Evolutionary conservation across 2,797 vertebrate species (phyloP).

Genomic region (Hyperoplus lanceolatus): DNA sequence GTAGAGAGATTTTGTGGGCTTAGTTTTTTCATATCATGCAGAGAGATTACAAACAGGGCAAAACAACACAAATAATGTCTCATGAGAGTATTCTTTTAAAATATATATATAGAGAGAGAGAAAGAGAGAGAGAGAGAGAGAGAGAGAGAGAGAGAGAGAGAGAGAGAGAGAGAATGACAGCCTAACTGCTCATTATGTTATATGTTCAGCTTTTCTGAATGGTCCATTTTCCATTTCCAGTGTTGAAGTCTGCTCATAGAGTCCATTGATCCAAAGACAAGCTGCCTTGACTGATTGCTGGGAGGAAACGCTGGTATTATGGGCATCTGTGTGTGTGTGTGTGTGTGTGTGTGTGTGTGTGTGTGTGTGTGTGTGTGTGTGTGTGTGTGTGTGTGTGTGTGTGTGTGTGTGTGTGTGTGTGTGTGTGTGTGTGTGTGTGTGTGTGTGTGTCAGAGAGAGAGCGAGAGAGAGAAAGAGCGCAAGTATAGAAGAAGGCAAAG

Average conservation of each 20-base stretch:
- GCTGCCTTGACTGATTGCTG: slow-evolving; percentile 79
- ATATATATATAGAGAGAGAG: too few relatives aligned
- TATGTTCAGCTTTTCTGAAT: slow-evolving; percentile 68
- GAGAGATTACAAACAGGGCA: slow-evolving; percentile 51
- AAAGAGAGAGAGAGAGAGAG: too few relatives aligned
- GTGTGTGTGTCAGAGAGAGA: not conserved
- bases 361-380: not conserved
- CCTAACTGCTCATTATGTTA: slow-evolving; percentile 70
- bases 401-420: slow-evolving; percentile 41
- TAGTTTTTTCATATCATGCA: slow-evolving; percentile 47
- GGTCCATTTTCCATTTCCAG: slow-evolving; percentile 72
- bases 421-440: not conserved
- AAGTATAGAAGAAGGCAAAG: slow-evolving; percentile 88
- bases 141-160: too few relatives aligned
- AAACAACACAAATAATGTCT: slow-evolving; percentile 48
- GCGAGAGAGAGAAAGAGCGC: slow-evolving; percentile 82
- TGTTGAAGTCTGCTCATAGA: slow-evolving; percentile 73
- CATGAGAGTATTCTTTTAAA: slow-evolving; percentile 18
- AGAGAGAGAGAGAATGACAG: slow-evolving; percentile 27
- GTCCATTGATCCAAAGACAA: slow-evolving; percentile 79
- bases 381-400: slow-evolving; percentile 74
- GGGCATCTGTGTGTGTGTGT: slow-evolving; percentile 68
- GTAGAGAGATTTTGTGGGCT: slow-evolving; percentile 65
- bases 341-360: not conserved
- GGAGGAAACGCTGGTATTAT: slow-evolving; percentile 86